Base-by-base conservation (phyloP, 2,797 vertebrate genomes). In the Bufotes viridis region DNA sequence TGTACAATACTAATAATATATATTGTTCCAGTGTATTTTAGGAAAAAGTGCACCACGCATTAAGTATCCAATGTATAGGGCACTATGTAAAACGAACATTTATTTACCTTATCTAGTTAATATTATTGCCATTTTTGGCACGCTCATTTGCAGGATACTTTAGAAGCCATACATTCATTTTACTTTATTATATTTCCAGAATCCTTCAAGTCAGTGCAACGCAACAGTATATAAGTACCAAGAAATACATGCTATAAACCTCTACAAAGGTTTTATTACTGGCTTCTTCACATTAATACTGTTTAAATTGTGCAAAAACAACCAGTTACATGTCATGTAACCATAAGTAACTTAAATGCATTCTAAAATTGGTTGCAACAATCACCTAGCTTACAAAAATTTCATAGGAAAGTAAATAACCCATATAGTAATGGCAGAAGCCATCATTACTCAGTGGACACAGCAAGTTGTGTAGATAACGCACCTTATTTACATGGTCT, bases 341-440 rank as follows among this genome's bases (percentile, higher is more conserved):
- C 97, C 96, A 96, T 96, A 96, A 96, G 94, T 97, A 97, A 96
- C 98, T 97, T 93, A 98, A 98, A 99, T 96, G 96, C 95, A 95
- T 94, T 96, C 96, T 95, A 95, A 94, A 86, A 94, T 96, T 94
- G 92, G 95, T 97, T 98, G 97, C 98, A 97, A 97, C 97, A 97
- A 97, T 95, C 94, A 97, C 92, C 97, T 98, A 87, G 55, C 55
- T 69, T 89, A 98, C 96, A 98, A 99, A 99, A 86, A 85, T 96
- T 92, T 95, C 76, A 93, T 96, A 96, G 93, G 94, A 97, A 96
- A 97, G 97, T 97, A 95, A 94, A 95, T 93, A 93, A 95, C 95
- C 76, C 94, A 94, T 95, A 94, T 96, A 97, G 96, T 96, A 96
- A 96, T 94, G 93, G 90, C 94, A 94, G 93, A 95, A 95, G 94